Conservation (phyloP, 2,113 vertebrate species). For the Egretta garzetta region DNA sequence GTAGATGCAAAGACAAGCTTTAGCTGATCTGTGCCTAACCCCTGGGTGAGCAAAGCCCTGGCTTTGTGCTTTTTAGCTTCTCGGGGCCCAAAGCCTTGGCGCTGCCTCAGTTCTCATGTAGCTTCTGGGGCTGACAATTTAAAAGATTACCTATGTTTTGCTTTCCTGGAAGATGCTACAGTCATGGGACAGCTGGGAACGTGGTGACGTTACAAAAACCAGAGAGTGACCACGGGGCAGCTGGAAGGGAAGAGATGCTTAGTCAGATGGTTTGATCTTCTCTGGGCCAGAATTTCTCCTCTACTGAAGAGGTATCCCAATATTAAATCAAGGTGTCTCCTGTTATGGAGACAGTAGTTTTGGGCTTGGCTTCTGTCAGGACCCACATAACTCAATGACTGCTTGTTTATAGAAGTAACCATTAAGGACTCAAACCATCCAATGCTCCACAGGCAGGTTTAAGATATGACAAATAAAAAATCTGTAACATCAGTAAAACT, state of each 20-base stretch:
- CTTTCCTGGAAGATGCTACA: background rate
- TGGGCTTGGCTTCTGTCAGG: background rate
- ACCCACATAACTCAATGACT: background rate
- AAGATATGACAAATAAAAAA: background rate
- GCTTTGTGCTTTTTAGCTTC: background rate
- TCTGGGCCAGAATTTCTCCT: background rate
- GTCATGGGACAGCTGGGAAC: background rate
- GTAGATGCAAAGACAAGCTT: background rate
- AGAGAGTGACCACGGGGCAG: background rate
- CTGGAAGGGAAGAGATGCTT: background rate
- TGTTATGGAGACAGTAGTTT: background rate
- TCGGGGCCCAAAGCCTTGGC: background rate
- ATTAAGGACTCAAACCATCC: background rate
- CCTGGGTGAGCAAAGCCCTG: background rate
- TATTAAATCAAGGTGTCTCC: background rate
- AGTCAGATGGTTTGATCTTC: background rate
- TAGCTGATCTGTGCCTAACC: background rate
- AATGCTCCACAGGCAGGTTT: background rate
- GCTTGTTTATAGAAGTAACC: background rate
- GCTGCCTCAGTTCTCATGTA: background rate
- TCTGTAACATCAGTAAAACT: background rate
- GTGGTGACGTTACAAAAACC: background rate
- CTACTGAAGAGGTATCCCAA: background rate
- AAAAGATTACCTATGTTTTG: background rate
- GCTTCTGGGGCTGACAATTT: background rate